These are phyloP conservation scores for Lumbricus terrestris DNA, from an alignment of 2,888 invertebrate species.

Conservation along the genomic window DNA sequence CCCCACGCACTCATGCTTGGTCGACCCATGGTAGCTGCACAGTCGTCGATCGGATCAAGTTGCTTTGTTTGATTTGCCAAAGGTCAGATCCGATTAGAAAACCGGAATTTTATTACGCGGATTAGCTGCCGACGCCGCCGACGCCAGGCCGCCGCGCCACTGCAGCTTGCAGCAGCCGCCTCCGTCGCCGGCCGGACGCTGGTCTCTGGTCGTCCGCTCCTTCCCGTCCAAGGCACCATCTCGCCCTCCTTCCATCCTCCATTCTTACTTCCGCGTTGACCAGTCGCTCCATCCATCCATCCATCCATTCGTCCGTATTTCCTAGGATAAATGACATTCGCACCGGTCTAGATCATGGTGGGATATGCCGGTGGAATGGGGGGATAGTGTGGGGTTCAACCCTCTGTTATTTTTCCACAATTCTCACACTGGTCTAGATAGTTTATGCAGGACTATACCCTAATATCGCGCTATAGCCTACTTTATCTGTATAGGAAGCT, in stretches of 20 bases:
- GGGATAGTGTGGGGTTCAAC: too few species aligned
- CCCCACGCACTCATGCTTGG: too few species aligned
- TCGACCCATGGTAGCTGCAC: not conserved
- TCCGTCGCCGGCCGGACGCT: not conserved
- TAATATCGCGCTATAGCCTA: too few species aligned
- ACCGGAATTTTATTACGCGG: not conserved
- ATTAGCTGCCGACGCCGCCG: not conserved
- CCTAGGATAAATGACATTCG: not conserved
- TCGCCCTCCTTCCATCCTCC: not conserved
- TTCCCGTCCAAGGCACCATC: not conserved
- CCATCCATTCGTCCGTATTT: not conserved
- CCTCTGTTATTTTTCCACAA: too few species aligned
- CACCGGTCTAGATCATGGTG: too few species aligned
- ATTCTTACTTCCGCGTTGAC: not conserved
- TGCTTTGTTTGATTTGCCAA: constrained; percentile 3
- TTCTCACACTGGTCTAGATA: too few species aligned
- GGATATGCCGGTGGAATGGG: too few species aligned
- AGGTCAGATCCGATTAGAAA: constrained; percentile 3
- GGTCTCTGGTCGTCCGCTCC: not conserved
- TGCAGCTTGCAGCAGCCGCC: not conserved
- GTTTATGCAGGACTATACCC: too few species aligned
- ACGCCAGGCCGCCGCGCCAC: not conserved
- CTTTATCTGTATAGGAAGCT: too few species aligned
- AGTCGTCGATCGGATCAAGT: not conserved
- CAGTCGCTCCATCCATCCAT: not conserved